phyloP scores from a whole-genome alignment of 2,797 vertebrate genomes.

The Taeniopygia guttata region DNA sequence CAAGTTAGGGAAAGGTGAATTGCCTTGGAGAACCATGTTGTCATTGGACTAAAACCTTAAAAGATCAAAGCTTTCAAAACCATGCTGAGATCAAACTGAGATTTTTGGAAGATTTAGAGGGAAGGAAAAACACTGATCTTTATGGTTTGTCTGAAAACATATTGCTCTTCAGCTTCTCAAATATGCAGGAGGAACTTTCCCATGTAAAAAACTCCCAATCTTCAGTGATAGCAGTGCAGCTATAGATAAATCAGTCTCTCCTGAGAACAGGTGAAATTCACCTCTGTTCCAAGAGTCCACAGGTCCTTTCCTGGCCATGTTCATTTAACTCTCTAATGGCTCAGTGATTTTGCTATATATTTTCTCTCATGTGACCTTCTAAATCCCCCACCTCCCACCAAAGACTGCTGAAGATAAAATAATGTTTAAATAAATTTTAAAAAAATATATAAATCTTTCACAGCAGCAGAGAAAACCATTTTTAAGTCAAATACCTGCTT shows the following conservation, averaged over 20 bases:
- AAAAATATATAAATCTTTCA: neutral
- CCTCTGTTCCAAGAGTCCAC: neutral
- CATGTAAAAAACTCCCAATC: neutral
- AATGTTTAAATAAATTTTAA: neutral
- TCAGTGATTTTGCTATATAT: neutral
- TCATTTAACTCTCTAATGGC: neutral
- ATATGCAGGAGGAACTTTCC: neutral
- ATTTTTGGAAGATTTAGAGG: constrained; percentile 17
- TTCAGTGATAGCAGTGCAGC: neutral
- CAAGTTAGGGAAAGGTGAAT: constrained; percentile 53
- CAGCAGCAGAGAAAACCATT: neutral
- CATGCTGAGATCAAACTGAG: constrained; percentile 60
- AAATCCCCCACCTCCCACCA: neutral
- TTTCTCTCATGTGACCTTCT: neutral
- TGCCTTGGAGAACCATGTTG: constrained; percentile 34
- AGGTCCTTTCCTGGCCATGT: neutral
- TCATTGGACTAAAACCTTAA: constrained; percentile 50
- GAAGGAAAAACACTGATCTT: constrained; percentile 24
- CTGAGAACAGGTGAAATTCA: neutral
- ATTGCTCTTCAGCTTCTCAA: neutral
- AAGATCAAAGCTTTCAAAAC: constrained; percentile 67
- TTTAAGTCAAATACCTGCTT: neutral
- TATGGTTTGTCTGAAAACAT: constrained; percentile 21
- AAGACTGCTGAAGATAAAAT: neutral
- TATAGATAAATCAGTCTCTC: neutral